Conservation (phyloP, 2,113 vertebrate species). For the Neopipo cinnamomea region DNA sequence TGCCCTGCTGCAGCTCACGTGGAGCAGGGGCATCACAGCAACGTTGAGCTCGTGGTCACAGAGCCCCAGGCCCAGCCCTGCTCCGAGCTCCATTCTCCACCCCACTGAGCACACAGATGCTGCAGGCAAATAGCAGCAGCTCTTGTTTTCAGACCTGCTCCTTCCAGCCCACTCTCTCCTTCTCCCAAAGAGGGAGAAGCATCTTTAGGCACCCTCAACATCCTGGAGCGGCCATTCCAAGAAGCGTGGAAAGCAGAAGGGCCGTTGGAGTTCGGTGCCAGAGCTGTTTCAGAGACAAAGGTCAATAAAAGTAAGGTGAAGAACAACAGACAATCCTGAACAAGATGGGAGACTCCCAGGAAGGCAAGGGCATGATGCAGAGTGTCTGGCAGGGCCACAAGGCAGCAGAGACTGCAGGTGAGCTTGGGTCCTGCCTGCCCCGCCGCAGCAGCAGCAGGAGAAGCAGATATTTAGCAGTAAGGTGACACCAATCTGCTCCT, state of each 20-base stretch:
- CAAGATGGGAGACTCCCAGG: fast-evolving
- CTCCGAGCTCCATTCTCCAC: not conserved
- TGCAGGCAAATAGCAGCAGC: not conserved
- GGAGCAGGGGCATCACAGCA: fast-evolving
- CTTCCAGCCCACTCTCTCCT: not conserved
- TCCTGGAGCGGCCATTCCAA: fast-evolving
- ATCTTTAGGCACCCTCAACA: not conserved
- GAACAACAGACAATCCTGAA: not conserved
- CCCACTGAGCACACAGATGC: not conserved
- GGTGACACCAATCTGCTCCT: not conserved
- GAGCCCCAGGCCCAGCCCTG: not conserved
- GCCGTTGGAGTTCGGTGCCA: not conserved
- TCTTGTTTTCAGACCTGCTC: not conserved
- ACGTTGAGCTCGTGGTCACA: fast-evolving
- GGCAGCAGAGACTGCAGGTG: not conserved
- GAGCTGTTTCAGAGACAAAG: not conserved
- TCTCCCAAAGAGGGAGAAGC: not conserved
- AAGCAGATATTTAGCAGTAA: not conserved
- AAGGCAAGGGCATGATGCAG: fast-evolving
- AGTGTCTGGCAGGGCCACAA: not conserved
- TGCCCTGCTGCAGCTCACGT: fast-evolving
- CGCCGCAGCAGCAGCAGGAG: not conserved
- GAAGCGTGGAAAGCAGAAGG: not conserved
- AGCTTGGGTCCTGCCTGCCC: not conserved
- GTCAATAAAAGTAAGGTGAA: not conserved